Evolutionary conservation across 2,113 vertebrate species (phyloP).

Genomic region (Cheirogaleus medius): DNA sequence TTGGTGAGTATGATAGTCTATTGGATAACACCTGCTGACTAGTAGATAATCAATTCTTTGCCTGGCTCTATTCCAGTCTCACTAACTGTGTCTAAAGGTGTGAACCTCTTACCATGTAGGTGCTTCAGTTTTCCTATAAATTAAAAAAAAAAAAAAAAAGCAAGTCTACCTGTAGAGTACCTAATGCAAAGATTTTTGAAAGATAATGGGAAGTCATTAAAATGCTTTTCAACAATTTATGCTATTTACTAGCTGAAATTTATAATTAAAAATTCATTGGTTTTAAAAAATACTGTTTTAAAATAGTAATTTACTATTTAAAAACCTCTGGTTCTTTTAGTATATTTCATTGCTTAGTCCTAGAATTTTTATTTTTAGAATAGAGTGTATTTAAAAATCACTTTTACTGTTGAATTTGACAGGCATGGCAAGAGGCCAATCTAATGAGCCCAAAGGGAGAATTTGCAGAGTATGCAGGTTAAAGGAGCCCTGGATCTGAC

Average conservation of each 20-base stretch:
- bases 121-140: constrained; percentile 18
- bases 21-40: not conserved
- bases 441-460: not conserved
- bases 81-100: constrained; percentile 13
- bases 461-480: not conserved
- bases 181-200: constrained; percentile 37
- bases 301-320: constrained; percentile 11
- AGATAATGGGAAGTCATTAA: constrained; percentile 1
- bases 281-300: constrained; percentile 24
- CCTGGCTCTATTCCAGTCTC: not conserved
- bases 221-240: not conserved
- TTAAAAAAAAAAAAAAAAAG: not conserved
- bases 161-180: not conserved
- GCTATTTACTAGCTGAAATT: constrained; percentile 22
- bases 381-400: constrained; percentile 31
- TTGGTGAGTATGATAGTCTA: constrained; percentile 10
- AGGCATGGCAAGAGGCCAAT: constrained; percentile 14
- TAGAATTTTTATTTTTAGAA: constrained; percentile 39
- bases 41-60: not conserved
- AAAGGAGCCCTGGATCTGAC: not conserved
- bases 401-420: constrained; percentile 39
- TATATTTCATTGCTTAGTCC: not conserved
- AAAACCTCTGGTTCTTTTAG: not conserved
- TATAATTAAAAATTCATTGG: not conserved
- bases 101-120: constrained; percentile 27